These are phyloP conservation scores for Dendrolimus pini DNA, from an alignment of 2,888 invertebrate genomes.

Conservation along the genomic window DNA sequence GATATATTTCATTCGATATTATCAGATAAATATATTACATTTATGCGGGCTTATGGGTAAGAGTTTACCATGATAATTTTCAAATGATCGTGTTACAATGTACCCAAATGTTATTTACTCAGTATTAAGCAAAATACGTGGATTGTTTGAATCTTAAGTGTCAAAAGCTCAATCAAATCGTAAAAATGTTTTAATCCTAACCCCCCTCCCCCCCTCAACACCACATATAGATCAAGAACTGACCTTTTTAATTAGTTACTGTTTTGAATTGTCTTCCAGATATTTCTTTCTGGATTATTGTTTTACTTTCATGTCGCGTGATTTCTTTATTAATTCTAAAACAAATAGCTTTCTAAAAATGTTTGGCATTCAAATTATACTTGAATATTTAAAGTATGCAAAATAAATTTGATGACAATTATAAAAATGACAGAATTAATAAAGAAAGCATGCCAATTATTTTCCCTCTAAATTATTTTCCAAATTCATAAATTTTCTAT, in stretches of 20 bases:
- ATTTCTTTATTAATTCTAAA: neutral
- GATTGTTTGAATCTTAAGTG: conserved; percentile 44
- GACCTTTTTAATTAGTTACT: neutral
- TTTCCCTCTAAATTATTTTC: no score
- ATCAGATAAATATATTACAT: no score
- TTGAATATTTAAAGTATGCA: no score
- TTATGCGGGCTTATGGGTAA: no score
- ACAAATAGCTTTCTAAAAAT: no score
- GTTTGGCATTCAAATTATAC: no score
- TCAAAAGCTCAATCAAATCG: conserved; percentile 58
- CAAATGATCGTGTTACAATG: conserved; percentile 3
- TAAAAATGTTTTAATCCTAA: neutral
- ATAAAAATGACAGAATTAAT: no score
- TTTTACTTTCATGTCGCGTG: neutral
- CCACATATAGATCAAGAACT: neutral
- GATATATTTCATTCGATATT: no score
- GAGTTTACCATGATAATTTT: neutral
- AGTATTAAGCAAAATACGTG: conserved; percentile 49
- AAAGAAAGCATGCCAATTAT: no score
- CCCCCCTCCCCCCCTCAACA: neutral
- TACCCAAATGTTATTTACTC: conserved; percentile 34
- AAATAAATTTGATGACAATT: no score
- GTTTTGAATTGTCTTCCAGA: conserved; percentile 32
- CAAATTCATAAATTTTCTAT: conserved; percentile 10
- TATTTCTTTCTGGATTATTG: conserved; percentile 14